Base-by-base conservation (phyloP, 1,140 invertebrate species). In the Acromyrmex heyeri region DNA sequence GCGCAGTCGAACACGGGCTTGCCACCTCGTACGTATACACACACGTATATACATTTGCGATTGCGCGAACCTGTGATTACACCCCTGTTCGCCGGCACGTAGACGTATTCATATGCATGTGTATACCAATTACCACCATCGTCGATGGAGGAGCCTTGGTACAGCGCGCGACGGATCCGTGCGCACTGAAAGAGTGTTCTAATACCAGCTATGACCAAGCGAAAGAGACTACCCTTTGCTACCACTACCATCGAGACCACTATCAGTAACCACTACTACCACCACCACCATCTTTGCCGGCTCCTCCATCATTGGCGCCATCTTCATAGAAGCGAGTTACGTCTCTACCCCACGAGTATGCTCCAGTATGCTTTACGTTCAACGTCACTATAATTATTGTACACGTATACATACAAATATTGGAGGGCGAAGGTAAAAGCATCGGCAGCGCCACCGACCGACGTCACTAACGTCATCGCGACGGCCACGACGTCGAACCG, bases 111-210 rank as follows among this genome's bases (percentile, higher is more conserved):
- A n/a, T 72, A 14, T 62, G 8, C 24, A 16, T 34, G 38, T 62
- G 18, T 24, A 27, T 16, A 34, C 14, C 55, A 30, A 38, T 24
- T 65, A 55, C 21, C 12, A 73, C 34, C 34, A 30, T 12, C 18
- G 34, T 64, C 75, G 8, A 7, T 18, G 48, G 21, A 87, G 64
- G 88, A 87, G 86, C 91, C 76, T 57, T n/a, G 55, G 55, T 8
- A 55, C 18, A 16, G 61, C 85, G 77, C 86, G 90, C 92, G 91
- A 92, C 90, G 88, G 89, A 91, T 91, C 90, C 91, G 92, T 91
- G 89, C 91, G 91, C 90, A 93, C 93, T 93, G 91, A 92, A 62
- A 27, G 50, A 86, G 16, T 48, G 61, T 72, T 85, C 69, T 77
- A 70, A 76, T 53, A n/a, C 16, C 70, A 50, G 50, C 59, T 59